Conservation (phyloP, 2,113 vertebrate genomes). For the Tragulus kanchil region DNA sequence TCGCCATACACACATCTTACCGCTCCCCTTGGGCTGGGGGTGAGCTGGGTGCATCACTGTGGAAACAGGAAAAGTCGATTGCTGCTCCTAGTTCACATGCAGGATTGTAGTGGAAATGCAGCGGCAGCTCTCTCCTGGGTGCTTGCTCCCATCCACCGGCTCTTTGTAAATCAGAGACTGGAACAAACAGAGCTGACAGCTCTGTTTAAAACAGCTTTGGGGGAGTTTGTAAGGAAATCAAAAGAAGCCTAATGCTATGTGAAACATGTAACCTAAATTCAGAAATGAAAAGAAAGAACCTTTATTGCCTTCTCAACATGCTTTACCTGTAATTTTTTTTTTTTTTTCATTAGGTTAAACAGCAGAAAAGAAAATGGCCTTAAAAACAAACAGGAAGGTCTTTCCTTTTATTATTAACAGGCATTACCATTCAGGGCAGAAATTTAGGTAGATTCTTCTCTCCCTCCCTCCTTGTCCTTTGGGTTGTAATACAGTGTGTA, state of each 20-base stretch:
- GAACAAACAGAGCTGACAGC: conserved; percentile 34
- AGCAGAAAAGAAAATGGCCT: not conserved
- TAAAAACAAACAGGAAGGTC: not conserved
- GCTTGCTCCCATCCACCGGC: conserved; percentile 23
- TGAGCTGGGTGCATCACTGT: not conserved
- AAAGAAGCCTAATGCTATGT: conserved; percentile 60
- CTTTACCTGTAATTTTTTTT: conserved; percentile 51
- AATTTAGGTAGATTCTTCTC: not conserved
- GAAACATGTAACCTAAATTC: conserved; percentile 42
- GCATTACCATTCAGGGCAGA: not conserved
- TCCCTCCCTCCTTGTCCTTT: not conserved
- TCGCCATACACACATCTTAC: not conserved
- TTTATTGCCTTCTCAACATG: conserved; percentile 28
- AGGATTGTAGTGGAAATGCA: not conserved
- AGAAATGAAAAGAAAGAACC: not conserved
- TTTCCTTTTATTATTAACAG: conserved; percentile 5
- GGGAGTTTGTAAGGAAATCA: conserved; percentile 68
- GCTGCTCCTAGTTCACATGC: not conserved
- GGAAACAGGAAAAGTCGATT: not conserved
- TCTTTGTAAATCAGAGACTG: conserved; percentile 65
- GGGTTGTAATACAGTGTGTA: not conserved
- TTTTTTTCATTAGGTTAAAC: conserved; percentile 51
- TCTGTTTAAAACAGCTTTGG: conserved; percentile 71
- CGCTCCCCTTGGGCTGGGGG: not conserved
- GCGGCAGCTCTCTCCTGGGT: not conserved